Base-by-base conservation (phyloP, 2,888 invertebrate genomes). In the Stenodema calcarata region DNA sequence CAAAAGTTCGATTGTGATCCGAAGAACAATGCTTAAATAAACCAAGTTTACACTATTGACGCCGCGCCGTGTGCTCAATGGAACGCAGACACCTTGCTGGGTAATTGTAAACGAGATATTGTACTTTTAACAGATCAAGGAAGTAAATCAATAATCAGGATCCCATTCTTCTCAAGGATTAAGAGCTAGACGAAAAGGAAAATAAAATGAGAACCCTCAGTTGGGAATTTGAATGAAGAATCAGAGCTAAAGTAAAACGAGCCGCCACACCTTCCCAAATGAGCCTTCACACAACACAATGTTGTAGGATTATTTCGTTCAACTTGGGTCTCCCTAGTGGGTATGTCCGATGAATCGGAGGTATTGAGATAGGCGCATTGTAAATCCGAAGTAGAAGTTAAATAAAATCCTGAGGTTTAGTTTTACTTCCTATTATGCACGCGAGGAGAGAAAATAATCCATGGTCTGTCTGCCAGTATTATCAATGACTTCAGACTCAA, bases 1-100 rank as follows among this genome's bases (percentile, higher is more conserved):
- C 84, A 84, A 84, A 84, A 47, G 47, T 42, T 73, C 73, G 75
- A 84, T 84, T 84, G 75, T 84, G 18, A 75, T 47, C n/a, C 18
- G 47, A 50, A 69, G 86, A 86, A 86, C 86, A 86, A 86, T 86
- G 80, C 42, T 79, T 50, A 79, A 86, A 86, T 86, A 86, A 86
- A 86, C 86, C 86, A 86, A 86, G 75, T 86, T 86, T 86, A 69
- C 27, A 80, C 79, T 80, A 69, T 80, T 86, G 80, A 86, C 62
- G 75, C 86, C 69, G 27, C 69, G 69, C 23, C 69, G 50, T 41
- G 47, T n/a, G 27, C 18, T 80, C 50, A 80, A 80, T 80, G 79
- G 79, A 44, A 79, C n/a, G 16, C 47, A 23, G 62, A 62, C 7
- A 62, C 62, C 62, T 62, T 62, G 62, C 62, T 30, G 18, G 73